These are phyloP conservation scores for Sciurus carolinensis DNA, from an alignment of 2,797 vertebrate species.

Conservation along the genomic window DNA sequence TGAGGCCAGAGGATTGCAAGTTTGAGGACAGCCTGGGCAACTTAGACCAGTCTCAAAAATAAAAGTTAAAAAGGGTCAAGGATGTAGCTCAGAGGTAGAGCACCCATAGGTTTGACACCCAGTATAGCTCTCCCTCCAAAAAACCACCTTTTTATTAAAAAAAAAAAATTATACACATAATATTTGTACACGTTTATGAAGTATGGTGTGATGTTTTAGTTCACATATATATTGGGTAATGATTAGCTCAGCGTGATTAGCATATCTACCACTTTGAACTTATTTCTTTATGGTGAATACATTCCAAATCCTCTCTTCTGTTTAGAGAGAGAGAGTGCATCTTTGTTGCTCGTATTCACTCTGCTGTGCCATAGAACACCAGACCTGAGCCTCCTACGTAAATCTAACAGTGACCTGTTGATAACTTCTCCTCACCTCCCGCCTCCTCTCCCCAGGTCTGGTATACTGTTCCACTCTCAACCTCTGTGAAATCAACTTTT, in stretches of 20 bases:
- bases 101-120: no score
- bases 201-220: not conserved
- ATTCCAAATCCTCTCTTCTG: not conserved
- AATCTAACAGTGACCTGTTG: not conserved
- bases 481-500: not conserved
- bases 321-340: not conserved
- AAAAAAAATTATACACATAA: not conserved
- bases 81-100: no score
- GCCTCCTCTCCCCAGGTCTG: not conserved
- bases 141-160: no score
- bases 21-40: no score
- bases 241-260: not conserved
- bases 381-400: not conserved
- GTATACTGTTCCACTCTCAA: not conserved
- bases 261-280: not conserved
- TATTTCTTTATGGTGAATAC: not conserved
- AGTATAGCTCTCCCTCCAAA: no score
- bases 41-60: no score
- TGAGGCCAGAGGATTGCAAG: no score
- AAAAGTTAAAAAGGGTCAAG: no score
- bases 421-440: not conserved
- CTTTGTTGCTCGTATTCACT: not conserved
- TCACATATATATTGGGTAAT: not conserved
- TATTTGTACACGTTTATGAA: not conserved
- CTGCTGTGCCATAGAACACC: not conserved